Conservation (phyloP, 2,113 vertebrate species). For the Tenrec ecaudatus region DNA sequence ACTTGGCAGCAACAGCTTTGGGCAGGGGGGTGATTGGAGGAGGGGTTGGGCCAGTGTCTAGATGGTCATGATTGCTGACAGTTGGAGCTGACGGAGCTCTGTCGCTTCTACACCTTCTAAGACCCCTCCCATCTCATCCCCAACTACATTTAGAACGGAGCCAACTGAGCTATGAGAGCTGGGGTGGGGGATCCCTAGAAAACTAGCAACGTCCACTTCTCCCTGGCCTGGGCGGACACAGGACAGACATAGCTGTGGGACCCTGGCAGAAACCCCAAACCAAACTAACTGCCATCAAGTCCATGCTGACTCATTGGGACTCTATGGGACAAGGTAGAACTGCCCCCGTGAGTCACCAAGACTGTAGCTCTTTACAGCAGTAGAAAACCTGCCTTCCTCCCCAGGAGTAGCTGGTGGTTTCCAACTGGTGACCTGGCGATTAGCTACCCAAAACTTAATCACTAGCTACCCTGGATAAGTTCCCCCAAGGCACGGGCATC, state of each 20-base stretch:
- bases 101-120: neutral
- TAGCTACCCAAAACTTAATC: no score
- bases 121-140: neutral
- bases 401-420: no score
- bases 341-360: no score
- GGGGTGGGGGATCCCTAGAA: neutral
- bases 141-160: neutral
- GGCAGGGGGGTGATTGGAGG: neutral
- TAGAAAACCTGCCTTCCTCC: no score
- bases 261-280: neutral
- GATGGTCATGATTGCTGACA: slow-evolving; percentile 9
- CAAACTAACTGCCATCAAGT: no score
- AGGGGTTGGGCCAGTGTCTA: neutral
- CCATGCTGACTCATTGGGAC: no score
- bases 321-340: no score
- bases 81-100: neutral
- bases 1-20: no score
- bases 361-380: no score
- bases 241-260: neutral
- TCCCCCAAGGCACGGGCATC: slow-evolving; percentile 18
- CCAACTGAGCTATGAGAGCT: neutral
- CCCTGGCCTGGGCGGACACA: neutral
- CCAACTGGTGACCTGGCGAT: no score
- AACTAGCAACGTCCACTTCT: neutral
- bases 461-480: neutral